Conservation (phyloP, 2,888 invertebrate species). For the Fabriciana adippe region DNA sequence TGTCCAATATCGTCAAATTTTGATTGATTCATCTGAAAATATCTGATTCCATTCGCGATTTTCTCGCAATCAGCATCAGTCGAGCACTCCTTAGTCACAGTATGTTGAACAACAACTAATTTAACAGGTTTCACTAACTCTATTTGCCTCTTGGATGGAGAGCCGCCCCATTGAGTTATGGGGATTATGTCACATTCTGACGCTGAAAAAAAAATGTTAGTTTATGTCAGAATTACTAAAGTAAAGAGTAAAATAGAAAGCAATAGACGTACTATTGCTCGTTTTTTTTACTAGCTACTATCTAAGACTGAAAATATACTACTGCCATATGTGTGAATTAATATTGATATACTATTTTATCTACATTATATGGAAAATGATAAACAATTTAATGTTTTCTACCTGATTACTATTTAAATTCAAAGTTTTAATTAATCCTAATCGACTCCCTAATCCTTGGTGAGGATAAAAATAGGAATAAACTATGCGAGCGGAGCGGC, state of each 20-base stretch:
- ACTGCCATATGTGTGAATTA: no score
- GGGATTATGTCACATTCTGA: conserved; percentile 51
- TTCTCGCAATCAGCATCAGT: conserved; percentile 66
- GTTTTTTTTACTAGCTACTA: no score
- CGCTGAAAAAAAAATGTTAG: conserved; percentile 33
- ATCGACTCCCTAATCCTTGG: no score
- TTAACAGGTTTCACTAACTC: conserved; percentile 65
- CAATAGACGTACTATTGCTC: no score
- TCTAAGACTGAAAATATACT: no score
- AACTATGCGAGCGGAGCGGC: no score
- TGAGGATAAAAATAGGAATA: no score
- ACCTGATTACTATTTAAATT: no score
- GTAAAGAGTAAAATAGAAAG: not conserved
- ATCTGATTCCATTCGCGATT: conserved; percentile 69
- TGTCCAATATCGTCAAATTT: conserved; percentile 82
- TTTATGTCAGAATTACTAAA: not conserved
- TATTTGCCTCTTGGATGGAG: conserved; percentile 44
- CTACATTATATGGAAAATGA: no score
- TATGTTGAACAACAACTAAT: conserved; percentile 82
- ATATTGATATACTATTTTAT: no score
- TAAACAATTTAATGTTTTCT: no score
- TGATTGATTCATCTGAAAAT: conserved; percentile 72
- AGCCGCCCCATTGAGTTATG: conserved; percentile 54
- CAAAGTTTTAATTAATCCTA: no score
- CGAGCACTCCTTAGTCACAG: conserved; percentile 73